Evolutionary conservation across 1,140 invertebrate genomes (phyloP), one percentile per base, ranked within the genome.

Genomic region (Laodelphax striatellus): DNA sequence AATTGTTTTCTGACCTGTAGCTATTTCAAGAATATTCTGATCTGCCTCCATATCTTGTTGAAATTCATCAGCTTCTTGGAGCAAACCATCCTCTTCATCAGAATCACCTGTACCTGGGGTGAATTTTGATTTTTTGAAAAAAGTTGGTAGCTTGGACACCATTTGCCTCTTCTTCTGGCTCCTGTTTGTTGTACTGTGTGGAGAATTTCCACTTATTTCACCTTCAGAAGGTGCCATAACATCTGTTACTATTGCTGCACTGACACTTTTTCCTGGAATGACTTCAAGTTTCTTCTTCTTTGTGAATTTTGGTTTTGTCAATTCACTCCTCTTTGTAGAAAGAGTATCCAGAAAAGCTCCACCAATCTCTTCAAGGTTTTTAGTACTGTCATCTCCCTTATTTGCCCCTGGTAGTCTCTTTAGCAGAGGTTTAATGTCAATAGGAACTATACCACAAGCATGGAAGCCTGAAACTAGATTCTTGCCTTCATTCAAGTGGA

Each of bases 401-500:
- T 31, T 31, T 38, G 34, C 10, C 34, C 34, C 10, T 4, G 46
- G 57, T 2, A 59, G 9, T 16, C 57, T 19, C n/a, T 50, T n/a
- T 13, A 59, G 14, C 4, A 59, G 24, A 5, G 14, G 13, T 8
- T 59, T 34, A 34, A 52, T 52, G 17, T 52, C 22, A 4, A 34
- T 5, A 10, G 64, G 64, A 31, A 28, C 9, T 21, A 66, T 64
- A n/a, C 62, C 64, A 60, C 46, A 41, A 28, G 56, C 60, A 24
- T 52, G 28, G 44, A 64, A 65, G 2, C 64, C 62, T 34, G 60
- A 17, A 41, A 31, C 52, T 14, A 66, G 10, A 61, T 64, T 64
- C 13, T 57, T 24, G 46, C 9, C 13, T 42, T 21, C 17, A 56
- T 31, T 41, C 5, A 5, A 19, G 3, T 56, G 6, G 10, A 56